Evolutionary conservation across 92 coral and sea anemone genomes (phyloP).

Genomic region (Parazoanthus atlanticus): DNA sequence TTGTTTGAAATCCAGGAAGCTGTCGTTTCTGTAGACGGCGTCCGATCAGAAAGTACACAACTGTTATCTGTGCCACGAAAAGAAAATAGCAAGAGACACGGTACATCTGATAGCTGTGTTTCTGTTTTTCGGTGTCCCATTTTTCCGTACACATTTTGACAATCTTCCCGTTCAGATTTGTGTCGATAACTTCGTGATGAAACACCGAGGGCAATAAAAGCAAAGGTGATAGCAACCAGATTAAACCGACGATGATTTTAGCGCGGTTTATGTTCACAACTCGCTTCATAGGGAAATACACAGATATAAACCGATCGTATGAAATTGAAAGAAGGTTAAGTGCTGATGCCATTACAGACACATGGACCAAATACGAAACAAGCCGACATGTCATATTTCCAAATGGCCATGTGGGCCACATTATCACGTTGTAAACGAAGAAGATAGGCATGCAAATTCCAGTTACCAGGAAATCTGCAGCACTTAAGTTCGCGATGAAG

Average conservation of each 20-base stretch:
- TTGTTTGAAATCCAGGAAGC: slow-evolving; percentile 81
- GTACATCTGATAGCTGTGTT: slow-evolving; percentile 72
- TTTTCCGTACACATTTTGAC: slow-evolving; percentile 67
- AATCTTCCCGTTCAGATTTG: slow-evolving; percentile 34
- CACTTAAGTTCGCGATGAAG: slow-evolving; percentile 76
- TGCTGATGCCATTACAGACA: slow-evolving; percentile 86
- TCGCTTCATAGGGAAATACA: slow-evolving; percentile 71
- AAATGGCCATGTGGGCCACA: slow-evolving; percentile 83
- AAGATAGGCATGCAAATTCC: slow-evolving; percentile 78
- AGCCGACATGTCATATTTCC: slow-evolving; percentile 69
- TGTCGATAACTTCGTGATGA: slow-evolving; percentile 61
- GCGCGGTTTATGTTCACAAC: slow-evolving; percentile 64
- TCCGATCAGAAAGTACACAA: slow-evolving; percentile 72
- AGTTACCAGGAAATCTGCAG: slow-evolving; percentile 79
- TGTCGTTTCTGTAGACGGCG: slow-evolving; percentile 67
- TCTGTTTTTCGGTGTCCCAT: slow-evolving; percentile 55
- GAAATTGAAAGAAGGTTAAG: slow-evolving; percentile 77
- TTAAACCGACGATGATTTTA: slow-evolving; percentile 55
- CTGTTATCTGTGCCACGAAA: slow-evolving; percentile 71
- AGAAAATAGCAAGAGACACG: slow-evolving; percentile 71
- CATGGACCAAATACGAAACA: slow-evolving; percentile 71
- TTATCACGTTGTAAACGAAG: slow-evolving; percentile 71
- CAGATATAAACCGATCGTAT: slow-evolving; percentile 73
- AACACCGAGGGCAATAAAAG: slow-evolving; percentile 71
- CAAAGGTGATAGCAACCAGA: slow-evolving; percentile 76